Evolutionary conservation across 2,888 invertebrate species (phyloP).

Genomic region (Chydorus sphaericus): DNA sequence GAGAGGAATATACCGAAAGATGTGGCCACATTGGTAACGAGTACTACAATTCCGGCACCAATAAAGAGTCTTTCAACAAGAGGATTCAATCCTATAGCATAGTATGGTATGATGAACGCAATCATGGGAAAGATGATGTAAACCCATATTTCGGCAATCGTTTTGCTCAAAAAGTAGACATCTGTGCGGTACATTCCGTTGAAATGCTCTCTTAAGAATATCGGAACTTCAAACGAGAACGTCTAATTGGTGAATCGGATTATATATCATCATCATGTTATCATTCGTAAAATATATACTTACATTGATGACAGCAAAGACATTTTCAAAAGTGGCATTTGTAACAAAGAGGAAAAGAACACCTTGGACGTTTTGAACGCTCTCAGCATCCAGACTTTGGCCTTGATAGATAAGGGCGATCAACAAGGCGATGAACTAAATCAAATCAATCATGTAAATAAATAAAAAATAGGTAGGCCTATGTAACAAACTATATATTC

Average conservation of each 20-base stretch:
- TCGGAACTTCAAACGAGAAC: constrained; percentile 74
- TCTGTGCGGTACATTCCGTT: constrained; percentile 83
- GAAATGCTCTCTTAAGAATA: constrained; percentile 74
- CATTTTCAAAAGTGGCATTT: constrained; percentile 89
- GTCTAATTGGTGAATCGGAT: constrained; percentile 39
- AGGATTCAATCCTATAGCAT: constrained; percentile 70
- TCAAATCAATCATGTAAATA: not conserved
- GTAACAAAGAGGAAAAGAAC: constrained; percentile 78
- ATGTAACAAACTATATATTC: constrained; percentile 25
- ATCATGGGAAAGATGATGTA: constrained; percentile 68
- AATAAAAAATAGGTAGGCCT: not conserved
- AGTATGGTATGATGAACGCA: constrained; percentile 71
- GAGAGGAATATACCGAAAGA: constrained; percentile 65
- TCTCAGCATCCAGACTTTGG: constrained; percentile 65
- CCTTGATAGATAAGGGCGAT: constrained; percentile 78
- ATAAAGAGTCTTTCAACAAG: constrained; percentile 45
- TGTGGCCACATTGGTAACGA: constrained; percentile 77
- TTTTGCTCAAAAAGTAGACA: constrained; percentile 81
- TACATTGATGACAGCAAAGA: constrained; percentile 88
- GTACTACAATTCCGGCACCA: constrained; percentile 47
- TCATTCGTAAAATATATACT: constrained; percentile 29
- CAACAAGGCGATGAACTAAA: constrained; percentile 66
- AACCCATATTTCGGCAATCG: constrained; percentile 72
- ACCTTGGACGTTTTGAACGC: constrained; percentile 88
- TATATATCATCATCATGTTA: not conserved